phyloP scores from a whole-genome alignment of 2,888 invertebrate species.

The Euplagia quadripunctaria region DNA sequence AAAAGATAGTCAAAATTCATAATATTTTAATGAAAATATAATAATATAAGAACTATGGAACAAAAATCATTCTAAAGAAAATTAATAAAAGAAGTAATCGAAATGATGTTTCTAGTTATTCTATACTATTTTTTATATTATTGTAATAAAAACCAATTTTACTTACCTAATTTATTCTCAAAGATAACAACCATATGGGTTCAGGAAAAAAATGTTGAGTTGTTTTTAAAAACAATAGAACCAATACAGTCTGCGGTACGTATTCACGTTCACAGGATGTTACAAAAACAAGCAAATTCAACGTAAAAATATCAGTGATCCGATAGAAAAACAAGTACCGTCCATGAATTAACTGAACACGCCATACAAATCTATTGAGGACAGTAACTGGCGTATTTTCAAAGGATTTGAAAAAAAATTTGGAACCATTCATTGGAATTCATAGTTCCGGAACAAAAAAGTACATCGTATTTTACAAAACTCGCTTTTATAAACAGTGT shows the following conservation, averaged over 20 bases:
- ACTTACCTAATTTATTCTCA: neutral
- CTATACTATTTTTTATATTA: neutral
- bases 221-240: neutral
- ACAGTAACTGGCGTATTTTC: slow-evolving; percentile 25
- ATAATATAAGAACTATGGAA: too few relatives aligned
- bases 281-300: slow-evolving; percentile 31
- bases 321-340: slow-evolving; percentile 27
- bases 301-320: slow-evolving; percentile 22
- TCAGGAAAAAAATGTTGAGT: neutral
- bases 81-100: neutral
- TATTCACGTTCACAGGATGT: slow-evolving; percentile 12
- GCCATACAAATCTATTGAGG: slow-evolving; percentile 33
- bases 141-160: neutral
- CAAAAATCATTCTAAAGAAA: too few relatives aligned
- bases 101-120: neutral
- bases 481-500: neutral
- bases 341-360: slow-evolving; percentile 26
- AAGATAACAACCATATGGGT: neutral
- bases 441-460: slow-evolving; percentile 15
- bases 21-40: too few relatives aligned
- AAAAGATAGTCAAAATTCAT: neutral
- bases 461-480: slow-evolving; percentile 8
- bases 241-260: neutral
- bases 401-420: neutral
- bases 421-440: slow-evolving; percentile 23